Base-by-base conservation (phyloP, 1,140 invertebrate species). In the Magallana angulata region DNA sequence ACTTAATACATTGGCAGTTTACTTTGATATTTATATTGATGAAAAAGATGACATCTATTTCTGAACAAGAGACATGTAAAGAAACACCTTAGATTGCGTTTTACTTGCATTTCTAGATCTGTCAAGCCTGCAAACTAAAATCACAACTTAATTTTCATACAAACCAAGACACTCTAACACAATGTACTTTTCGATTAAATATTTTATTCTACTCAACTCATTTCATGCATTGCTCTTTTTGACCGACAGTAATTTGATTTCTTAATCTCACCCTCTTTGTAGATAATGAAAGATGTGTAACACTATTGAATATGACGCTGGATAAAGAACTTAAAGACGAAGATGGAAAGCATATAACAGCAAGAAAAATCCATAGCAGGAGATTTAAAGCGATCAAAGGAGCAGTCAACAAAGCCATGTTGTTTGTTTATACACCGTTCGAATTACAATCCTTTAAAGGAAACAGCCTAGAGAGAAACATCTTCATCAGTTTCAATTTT, bases 281-380 rank as follows among this genome's bases (percentile, higher is more conserved):
- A 76, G 68, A 76, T 76, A 76, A 76, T 30, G 68, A 76, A 76
- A 24, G 68, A 30, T 76, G 68, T 76, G 68, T 76, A 30, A 76
- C 68, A 5, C 24, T 76, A 7, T 11, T 76, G 8, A 76, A 76
- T 12, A 76, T 76, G 68, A 76, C 68, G 0, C 68, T 76, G 24
- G 68, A 76, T 24, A 76, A 76, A 76, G 68, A 76, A 76, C 36
- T 76, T 9, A 76, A 76, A 14, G 68, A 76, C 30, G 68, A 76
- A 30, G 68, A 76, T 30, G 68, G 68, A 12, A 76, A 76, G 36
- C 68, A 76, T 30, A 76, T 76, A 36, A 30, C 68, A 1, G 68
- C 60, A 0, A 76, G 68, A 12, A 76, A 76, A 36, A 76, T 76
- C 18, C 68, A 76, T 12, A 76, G 68, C 24, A 18, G 68, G 68